phyloP scores from a whole-genome alignment of 2,797 vertebrate genomes.

The Nothura maculosa region DNA sequence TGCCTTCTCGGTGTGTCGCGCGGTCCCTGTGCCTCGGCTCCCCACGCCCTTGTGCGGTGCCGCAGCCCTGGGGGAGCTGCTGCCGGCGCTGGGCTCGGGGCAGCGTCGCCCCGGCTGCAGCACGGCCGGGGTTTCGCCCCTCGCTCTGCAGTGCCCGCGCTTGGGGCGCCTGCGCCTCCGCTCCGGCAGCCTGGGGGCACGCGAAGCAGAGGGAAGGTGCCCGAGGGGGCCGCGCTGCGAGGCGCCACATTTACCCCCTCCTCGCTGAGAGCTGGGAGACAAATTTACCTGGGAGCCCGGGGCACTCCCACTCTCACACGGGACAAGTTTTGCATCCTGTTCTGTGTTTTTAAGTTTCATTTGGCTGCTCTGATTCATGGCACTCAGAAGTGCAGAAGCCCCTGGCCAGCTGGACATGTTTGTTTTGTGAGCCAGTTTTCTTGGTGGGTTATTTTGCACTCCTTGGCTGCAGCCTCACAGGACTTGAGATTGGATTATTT shows the following conservation, averaged over 20 bases:
- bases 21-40: neutral
- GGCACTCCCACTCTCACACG: neutral
- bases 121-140: slow-evolving; percentile 26
- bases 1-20: neutral
- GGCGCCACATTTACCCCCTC: slow-evolving; percentile 26
- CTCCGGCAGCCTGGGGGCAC: slow-evolving; percentile 46
- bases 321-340: neutral
- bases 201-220: slow-evolving; percentile 52
- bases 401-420: slow-evolving; percentile 9
- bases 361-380: slow-evolving; percentile 4
- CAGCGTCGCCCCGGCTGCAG: neutral
- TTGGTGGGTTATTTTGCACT: slow-evolving; percentile 17
- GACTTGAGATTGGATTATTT: slow-evolving; percentile 17
- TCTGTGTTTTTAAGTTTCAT: slow-evolving; percentile 37
- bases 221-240: neutral
- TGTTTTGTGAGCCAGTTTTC: slow-evolving; percentile 19
- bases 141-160: slow-evolving; percentile 39
- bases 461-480: slow-evolving; percentile 9
- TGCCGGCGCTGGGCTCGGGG: too few relatives aligned
- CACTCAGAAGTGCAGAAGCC: neutral
- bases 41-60: accelerated
- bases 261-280: neutral
- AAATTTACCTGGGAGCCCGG: neutral
- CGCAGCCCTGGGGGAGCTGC: too few relatives aligned
- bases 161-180: slow-evolving; percentile 47